These are phyloP conservation scores for Apamea crenata DNA, from an alignment of 2,888 invertebrate species.

Conservation along the genomic window DNA sequence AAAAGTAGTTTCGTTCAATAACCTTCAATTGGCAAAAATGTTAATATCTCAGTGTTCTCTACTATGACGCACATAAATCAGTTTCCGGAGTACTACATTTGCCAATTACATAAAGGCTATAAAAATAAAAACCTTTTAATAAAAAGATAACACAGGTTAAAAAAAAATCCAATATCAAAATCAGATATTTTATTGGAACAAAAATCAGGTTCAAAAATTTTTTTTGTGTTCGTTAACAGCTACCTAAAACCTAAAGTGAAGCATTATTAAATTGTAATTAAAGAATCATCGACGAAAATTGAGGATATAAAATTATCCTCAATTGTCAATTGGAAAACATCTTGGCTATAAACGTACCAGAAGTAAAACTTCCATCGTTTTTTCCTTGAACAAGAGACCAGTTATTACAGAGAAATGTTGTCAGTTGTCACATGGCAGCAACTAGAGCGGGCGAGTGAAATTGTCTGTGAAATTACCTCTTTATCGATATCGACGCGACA, in stretches of 20 bases:
- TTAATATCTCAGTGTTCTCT: constrained; percentile 28
- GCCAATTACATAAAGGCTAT: too few species aligned
- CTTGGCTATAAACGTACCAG: constrained; percentile 3
- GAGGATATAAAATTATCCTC: too few species aligned
- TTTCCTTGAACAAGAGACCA: constrained; percentile 44
- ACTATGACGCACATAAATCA: constrained; percentile 32
- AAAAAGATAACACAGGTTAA: too few species aligned
- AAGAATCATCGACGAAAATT: too few species aligned
- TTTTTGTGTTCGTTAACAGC: too few species aligned
- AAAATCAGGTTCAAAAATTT: too few species aligned
- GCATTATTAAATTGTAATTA: too few species aligned
- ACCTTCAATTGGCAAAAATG: constrained; percentile 25
- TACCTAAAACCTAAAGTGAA: too few species aligned
- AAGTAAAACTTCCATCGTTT: constrained; percentile 26
- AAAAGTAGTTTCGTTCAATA: constrained; percentile 36
- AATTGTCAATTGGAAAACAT: too few species aligned
- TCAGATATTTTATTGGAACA: too few species aligned
- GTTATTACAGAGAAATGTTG: constrained; percentile 73
- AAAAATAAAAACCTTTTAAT: too few species aligned
- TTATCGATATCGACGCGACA: constrained; percentile 66
- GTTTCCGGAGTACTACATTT: constrained; percentile 17
- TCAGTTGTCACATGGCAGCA: constrained; percentile 57
- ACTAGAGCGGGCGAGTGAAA: constrained; percentile 74
- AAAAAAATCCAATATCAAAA: too few species aligned
- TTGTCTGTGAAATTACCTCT: constrained; percentile 72